Percentiles rank a stretch among this genome's conserved stretches.
These are phyloP conservation scores for Lithosia quadra DNA, from an alignment of 2,888 invertebrate genomes.

Conservation along the genomic window DNA sequence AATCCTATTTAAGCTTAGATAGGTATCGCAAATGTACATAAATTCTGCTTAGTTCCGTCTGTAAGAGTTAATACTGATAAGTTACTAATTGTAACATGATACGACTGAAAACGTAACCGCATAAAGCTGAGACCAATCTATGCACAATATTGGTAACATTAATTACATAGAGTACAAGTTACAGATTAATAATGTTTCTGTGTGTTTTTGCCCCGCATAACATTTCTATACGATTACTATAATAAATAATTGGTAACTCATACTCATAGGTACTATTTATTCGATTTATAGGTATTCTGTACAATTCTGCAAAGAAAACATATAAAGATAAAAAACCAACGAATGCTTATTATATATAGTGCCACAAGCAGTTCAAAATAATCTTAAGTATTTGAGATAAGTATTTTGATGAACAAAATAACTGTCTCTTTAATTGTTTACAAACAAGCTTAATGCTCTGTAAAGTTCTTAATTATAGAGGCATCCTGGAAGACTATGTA, in stretches of 20 bases:
- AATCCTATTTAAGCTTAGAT: not conserved
- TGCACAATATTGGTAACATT: not conserved
- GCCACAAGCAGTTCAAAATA: not conserved
- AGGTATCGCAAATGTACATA: not conserved
- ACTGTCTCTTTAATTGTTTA: not conserved
- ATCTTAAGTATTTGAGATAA: not conserved
- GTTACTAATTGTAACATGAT: not conserved
- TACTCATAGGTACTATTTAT: no score
- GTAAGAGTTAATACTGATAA: not conserved
- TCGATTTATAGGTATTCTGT: no score
- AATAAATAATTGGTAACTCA: no score
- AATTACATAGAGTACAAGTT: not conserved
- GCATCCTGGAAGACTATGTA: not conserved
- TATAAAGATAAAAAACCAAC: no score
- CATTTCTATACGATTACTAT: not conserved
- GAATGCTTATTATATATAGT: no score
- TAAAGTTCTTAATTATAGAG: conserved; percentile 1
- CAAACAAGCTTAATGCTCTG: not conserved
- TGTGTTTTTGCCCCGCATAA: not conserved
- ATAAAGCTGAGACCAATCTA: not conserved
- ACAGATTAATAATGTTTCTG: not conserved
- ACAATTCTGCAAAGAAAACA: no score
- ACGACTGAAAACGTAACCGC: not conserved
- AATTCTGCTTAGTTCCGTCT: not conserved
- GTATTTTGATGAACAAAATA: conserved; percentile 4